Percentiles rank a stretch among this genome's conserved stretches.
Conservation (phyloP, 1,140 invertebrate genomes). For the Drosophila pruinosa region DNA sequence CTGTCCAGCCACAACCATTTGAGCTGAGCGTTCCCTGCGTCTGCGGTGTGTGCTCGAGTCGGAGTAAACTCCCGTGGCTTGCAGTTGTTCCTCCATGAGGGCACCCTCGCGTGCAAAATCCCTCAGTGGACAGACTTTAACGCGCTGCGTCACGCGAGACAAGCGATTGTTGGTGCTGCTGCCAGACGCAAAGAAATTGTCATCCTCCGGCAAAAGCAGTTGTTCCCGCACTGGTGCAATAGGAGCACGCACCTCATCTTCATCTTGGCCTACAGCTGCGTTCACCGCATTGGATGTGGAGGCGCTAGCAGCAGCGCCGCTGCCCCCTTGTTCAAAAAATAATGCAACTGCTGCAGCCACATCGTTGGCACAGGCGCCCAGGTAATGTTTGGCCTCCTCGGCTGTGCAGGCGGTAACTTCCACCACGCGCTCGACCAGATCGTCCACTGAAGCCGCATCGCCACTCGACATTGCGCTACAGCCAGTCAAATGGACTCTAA, state of each 20-base stretch:
- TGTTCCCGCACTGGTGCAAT: conserved; percentile 79
- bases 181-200: conserved; percentile 75
- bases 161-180: conserved; percentile 43
- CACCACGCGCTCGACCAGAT: conserved; percentile 63
- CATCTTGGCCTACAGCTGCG: conserved; percentile 28
- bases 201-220: conserved; percentile 77
- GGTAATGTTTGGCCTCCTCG: conserved; percentile 70
- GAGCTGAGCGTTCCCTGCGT: conserved; percentile 58
- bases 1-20: conserved; percentile 67
- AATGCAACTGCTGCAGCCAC: conserved; percentile 73
- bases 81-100: conserved; percentile 76
- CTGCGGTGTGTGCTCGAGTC: conserved; percentile 54
- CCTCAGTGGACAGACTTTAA: conserved; percentile 74
- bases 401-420: conserved; percentile 70
- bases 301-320: conserved; percentile 6
- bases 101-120: conserved; percentile 78
- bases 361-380: conserved; percentile 73
- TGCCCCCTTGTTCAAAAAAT: conserved; percentile 69
- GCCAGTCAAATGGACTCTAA: conserved; percentile 1
- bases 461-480: conserved; percentile 51
- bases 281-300: conserved; percentile 12
- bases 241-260: conserved; percentile 77
- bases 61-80: conserved; percentile 62
- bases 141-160: conserved; percentile 53
- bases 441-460: conserved; percentile 48